These are phyloP conservation scores for Rhogogaster chlorosoma DNA, from an alignment of 2,888 invertebrate species.

Conservation along the genomic window DNA sequence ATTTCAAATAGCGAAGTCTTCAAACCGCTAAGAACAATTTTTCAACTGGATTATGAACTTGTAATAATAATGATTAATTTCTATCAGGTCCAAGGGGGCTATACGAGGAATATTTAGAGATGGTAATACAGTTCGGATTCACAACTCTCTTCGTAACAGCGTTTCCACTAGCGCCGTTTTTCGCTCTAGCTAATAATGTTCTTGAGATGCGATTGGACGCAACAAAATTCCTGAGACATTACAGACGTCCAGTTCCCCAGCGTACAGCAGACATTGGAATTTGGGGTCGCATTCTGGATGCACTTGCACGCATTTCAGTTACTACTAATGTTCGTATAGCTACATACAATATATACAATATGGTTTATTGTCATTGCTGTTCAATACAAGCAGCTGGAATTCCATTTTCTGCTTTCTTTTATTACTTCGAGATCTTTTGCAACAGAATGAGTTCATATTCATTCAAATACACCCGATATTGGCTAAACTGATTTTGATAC, in stretches of 20 bases:
- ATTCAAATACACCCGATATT: not conserved
- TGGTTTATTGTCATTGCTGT: not conserved
- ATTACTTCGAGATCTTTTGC: no score
- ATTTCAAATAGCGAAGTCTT: not conserved
- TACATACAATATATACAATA: not conserved
- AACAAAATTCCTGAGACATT: slow-evolving; percentile 88
- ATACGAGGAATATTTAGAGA: slow-evolving; percentile 92
- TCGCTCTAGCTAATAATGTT: slow-evolving; percentile 90
- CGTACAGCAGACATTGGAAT: slow-evolving; percentile 89
- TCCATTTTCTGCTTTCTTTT: not conserved
- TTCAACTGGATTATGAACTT: not conserved
- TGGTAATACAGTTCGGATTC: slow-evolving; percentile 94
- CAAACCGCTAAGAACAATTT: not conserved
- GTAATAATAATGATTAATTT: not conserved
- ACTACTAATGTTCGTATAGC: slow-evolving; percentile 86
- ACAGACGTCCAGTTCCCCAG: slow-evolving; percentile 86
- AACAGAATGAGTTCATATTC: no score
- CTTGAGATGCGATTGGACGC: slow-evolving; percentile 92
- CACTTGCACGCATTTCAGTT: slow-evolving; percentile 87
- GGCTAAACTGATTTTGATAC: not conserved
- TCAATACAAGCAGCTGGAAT: not conserved
- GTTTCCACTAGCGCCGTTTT: slow-evolving; percentile 91
- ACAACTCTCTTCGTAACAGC: slow-evolving; percentile 92
- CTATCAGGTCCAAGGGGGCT: slow-evolving; percentile 82
- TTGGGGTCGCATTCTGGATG: slow-evolving; percentile 88